Evolutionary conservation across 2,797 vertebrate species (phyloP).

Genomic region (Melanotaenia maccullochi): DNA sequence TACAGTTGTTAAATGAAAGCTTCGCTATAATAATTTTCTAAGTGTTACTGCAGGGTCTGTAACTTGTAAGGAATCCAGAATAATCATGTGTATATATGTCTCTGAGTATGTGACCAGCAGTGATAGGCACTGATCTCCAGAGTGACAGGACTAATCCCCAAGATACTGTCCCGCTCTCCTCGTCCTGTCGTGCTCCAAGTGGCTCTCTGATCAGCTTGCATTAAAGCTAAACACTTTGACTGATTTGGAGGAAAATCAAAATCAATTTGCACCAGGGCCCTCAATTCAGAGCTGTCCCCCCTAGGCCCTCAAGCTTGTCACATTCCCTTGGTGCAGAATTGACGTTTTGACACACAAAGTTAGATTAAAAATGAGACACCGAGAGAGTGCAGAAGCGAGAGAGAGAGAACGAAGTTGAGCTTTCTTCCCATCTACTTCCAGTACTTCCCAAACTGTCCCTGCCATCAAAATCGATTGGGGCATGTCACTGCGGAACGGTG

Average conservation of each 20-base stretch:
- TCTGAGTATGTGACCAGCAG: constrained; percentile 47
- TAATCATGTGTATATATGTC: background rate
- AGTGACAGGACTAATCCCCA: constrained; percentile 84
- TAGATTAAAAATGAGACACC: constrained; percentile 73
- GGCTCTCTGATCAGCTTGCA: constrained; percentile 85
- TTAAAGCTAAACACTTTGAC: constrained; percentile 87
- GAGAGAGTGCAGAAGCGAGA: constrained; percentile 27
- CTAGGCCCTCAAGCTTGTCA: constrained; percentile 82
- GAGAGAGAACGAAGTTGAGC: constrained; percentile 37
- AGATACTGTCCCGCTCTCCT: constrained; percentile 70
- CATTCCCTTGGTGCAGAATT: constrained; percentile 83
- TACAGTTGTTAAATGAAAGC: background rate
- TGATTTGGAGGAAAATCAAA: constrained; percentile 89
- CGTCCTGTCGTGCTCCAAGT: constrained; percentile 79
- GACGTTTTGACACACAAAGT: constrained; percentile 85
- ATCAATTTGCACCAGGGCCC: constrained; percentile 85
- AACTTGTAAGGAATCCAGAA: background rate
- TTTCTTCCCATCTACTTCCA: constrained; percentile 46
- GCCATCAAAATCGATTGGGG: constrained; percentile 70
- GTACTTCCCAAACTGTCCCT: constrained; percentile 52
- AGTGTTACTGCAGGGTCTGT: constrained; percentile 1
- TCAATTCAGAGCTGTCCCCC: constrained; percentile 79
- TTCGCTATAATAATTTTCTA: constrained; percentile 2
- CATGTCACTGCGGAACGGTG: constrained; percentile 69
- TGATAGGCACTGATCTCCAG: constrained; percentile 79